Evolutionary conservation across 1,140 invertebrate species (phyloP).

Genomic region (Euschistus heros): DNA sequence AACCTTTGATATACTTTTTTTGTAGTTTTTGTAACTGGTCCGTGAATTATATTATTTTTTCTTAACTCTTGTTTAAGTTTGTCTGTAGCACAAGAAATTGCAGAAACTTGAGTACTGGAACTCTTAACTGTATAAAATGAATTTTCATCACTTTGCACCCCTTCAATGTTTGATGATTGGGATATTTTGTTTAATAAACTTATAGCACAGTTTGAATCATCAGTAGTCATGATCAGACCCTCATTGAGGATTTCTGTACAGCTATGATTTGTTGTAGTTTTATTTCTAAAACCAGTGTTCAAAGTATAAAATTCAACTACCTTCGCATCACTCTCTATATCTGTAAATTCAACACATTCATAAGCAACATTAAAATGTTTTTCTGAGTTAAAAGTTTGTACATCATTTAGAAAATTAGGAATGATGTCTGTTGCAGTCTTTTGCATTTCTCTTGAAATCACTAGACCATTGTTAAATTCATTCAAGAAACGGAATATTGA

Average conservation of each 20-base stretch:
- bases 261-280: too few species aligned
- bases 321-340: neutral
- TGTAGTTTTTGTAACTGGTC: slow-evolving; percentile 13
- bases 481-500: neutral
- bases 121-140: neutral
- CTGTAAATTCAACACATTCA: neutral
- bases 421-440: too few species aligned
- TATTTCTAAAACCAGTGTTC: neutral
- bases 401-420: too few species aligned
- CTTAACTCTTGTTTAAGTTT: slow-evolving; percentile 11
- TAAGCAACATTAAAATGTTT: neutral
- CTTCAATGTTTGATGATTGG: too few species aligned
- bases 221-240: too few species aligned
- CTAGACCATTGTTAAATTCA: neutral
- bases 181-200: too few species aligned
- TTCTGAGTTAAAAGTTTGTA: neutral
- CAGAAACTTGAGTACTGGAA: neutral
- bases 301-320: neutral
- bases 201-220: too few species aligned
- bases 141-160: neutral
- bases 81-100: slow-evolving; percentile 10
- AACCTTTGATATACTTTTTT: slow-evolving; percentile 15
- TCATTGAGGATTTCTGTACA: too few species aligned
- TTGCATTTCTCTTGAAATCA: neutral
- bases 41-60: neutral